Base-by-base conservation (phyloP, 2,888 invertebrate genomes). In the Poecilus cupreus region DNA sequence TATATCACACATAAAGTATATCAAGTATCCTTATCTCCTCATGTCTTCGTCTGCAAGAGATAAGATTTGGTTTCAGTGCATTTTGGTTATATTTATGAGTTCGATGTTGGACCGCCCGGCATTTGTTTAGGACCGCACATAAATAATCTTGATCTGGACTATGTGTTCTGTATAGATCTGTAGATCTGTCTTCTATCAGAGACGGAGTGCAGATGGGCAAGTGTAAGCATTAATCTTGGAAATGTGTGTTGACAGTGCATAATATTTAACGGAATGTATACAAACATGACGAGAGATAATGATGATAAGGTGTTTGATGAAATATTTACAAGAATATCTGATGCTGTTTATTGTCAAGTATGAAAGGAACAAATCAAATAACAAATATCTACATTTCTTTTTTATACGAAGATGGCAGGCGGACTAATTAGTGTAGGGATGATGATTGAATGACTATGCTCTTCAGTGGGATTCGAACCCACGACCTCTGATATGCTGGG, bases 91-190 rank as follows among this genome's bases (percentile, higher is more conserved):
- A 43, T 60, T 60, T 60, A 60, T 60, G 60, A 24, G 24, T 60
- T 60, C 22, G 22, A 13, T 24, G 26, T 24, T n/a, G 32, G 26
- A 26, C 60, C 60, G 60, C 60, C 60, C n/a, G 60, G 60, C 24
- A 60, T 60, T 60, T 60, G 60, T 60, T 60, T 60, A 60, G 60
- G 60, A 60, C 60, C n/a, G 60, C 22, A 5, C 22, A 60, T 60
- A 60, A 60, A 60, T 60, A 60, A 60, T 24, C 60, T 13, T n/a
- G 43, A 43, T 43, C 43, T 43, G 43, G n/a, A 43, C 43, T 43
- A 43, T 43, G 43, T 43, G 3, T n/a, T 43, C n/a, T 43, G 43
- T n/a, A 4, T 3, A 32, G 3, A 8, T 32, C 32, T 32, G 32
- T 32, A 5, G 32, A 5, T 32, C 32, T 43, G 43, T 43, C 0